Conservation (phyloP, 2,888 invertebrate species). For the Platynereis dumerilii region DNA sequence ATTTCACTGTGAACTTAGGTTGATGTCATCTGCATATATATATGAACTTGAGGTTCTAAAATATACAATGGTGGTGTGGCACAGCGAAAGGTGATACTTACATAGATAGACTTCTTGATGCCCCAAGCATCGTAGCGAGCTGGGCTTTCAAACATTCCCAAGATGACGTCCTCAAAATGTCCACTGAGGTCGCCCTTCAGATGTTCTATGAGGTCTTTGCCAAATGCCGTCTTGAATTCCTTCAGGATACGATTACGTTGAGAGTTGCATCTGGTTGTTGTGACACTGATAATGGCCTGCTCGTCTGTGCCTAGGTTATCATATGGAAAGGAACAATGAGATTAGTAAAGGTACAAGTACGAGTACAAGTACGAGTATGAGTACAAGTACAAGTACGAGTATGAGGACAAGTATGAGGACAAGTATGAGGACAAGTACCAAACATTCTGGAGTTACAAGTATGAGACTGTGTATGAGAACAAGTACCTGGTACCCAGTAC, state of each 20-base stretch:
- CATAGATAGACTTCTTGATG: conserved; percentile 58
- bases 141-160: conserved; percentile 57
- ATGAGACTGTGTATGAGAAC: too few species aligned
- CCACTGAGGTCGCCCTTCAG: conserved; percentile 55
- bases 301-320: conserved; percentile 75
- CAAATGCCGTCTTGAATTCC: conserved; percentile 85
- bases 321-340: not conserved
- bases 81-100: too few species aligned
- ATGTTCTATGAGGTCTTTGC: conserved; percentile 67
- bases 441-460: too few species aligned
- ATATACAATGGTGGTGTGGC: too few species aligned
- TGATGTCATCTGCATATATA: too few species aligned
- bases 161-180: conserved; percentile 50
- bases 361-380: too few species aligned
- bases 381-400: too few species aligned
- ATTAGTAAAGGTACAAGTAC: not conserved
- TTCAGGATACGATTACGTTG: conserved; percentile 84
- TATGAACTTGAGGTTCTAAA: too few species aligned
- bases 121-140: conserved; percentile 61
- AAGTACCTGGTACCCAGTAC: too few species aligned
- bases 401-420: too few species aligned
- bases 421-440: too few species aligned
- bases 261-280: conserved; percentile 81
- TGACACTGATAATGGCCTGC: conserved; percentile 82
- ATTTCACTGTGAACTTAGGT: too few species aligned